Percentiles rank a stretch among this genome's conserved stretches.
Conservation (phyloP, 1,140 invertebrate species). For the Cotesia typhae region DNA sequence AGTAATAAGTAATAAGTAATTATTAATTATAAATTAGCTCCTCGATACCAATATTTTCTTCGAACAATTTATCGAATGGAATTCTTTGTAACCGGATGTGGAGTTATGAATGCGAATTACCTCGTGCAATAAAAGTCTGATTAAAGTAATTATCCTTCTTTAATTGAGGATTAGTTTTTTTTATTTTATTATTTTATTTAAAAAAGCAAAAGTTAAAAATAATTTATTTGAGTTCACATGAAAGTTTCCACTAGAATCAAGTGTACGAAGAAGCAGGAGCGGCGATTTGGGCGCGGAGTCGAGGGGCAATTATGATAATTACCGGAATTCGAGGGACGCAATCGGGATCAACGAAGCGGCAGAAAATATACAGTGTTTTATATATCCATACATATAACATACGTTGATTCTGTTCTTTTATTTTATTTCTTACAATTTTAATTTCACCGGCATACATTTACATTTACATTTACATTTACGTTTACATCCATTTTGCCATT, state of each 20-base stretch:
- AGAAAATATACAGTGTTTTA: conserved; percentile 37
- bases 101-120: neutral
- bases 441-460: neutral
- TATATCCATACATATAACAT: conserved; percentile 9
- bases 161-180: neutral
- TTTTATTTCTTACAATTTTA: conserved; percentile 8
- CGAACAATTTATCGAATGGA: neutral
- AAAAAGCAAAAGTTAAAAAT: no score
- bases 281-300: conserved; percentile 49
- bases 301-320: conserved; percentile 61
- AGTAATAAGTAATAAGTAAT: no score
- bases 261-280: conserved; percentile 20
- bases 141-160: conserved; percentile 3
- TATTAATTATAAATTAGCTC: no score
- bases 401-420: neutral
- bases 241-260: conserved; percentile 18
- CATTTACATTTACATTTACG: conserved; percentile 15
- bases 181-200: no score
- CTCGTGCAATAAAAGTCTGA: neutral
- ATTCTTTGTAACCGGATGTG: neutral
- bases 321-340: conserved; percentile 54
- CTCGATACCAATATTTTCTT: neutral
- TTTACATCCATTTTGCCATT: neutral
- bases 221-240: no score
- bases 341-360: conserved; percentile 50